Evolutionary conservation across 2,888 invertebrate species (phyloP), one percentile per base, ranked within the genome.

Genomic region (Eudasyphora cyanicolor): DNA sequence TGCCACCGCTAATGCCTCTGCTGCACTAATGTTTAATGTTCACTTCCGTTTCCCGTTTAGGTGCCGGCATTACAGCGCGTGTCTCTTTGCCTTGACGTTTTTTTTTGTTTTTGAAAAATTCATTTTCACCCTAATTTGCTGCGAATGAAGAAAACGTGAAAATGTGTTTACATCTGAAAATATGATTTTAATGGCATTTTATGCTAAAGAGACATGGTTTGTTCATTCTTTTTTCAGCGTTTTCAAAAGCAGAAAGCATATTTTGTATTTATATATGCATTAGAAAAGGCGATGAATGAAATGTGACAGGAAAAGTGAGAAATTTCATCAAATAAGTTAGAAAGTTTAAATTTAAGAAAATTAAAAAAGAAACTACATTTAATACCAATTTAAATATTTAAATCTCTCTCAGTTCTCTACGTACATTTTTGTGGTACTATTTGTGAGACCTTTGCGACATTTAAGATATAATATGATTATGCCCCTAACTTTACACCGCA

Each of bases 21-120:
- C n/a, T n/a, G n/a, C n/a, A n/a, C 57, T 10, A 51, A 51, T 21
- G 51, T 29, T 24, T 60, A 60, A 60, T 60, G 29, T 60, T 60
- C 29, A 60, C 57, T 60, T 60, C 57, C 57, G 57, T 60, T 60
- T 60, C 29, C 57, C 57, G 57, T 60, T 51, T 60, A 60, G 27
- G 51, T 51, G 51, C 51, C n/a, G 51, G 21, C 8, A 7, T n/a
- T 17, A 14, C 17, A 2, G 17, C 17, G 17, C 10, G 49, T 17
- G 38, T 38, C 2, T n/a, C 17, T 49, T 8, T 49, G 17, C 2
- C 17, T 49, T 17, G 8, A 3, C n/a, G 45, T 8, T 8, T 14
- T 21, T 19, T 51, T 51, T 24, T 14, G 49, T n/a, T 8, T 8
- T n/a, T 49, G 12, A 3, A 6, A 27, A 60, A 29, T n/a, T 29